Base-by-base conservation (phyloP, 1,140 invertebrate genomes). In the Leptestheria dahalacensis region DNA sequence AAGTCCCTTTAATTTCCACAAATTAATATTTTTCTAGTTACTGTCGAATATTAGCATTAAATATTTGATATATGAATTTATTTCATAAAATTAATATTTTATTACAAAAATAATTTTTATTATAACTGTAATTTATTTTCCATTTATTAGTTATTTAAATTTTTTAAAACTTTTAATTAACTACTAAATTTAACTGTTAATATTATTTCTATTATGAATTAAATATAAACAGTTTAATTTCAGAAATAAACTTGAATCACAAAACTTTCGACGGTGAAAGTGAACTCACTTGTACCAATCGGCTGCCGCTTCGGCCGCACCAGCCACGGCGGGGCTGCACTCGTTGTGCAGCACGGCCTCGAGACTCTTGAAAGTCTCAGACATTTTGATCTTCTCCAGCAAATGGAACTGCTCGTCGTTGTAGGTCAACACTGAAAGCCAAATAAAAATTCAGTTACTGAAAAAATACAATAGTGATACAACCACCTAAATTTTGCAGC, bases 341-440 rank as follows among this genome's bases (percentile, higher is more conserved):
- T 85, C 80, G 18, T 72, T 73, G 62, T 82, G 75, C 49, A 86
- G 71, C 55, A 88, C 71, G 1, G 75, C 73, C 64, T 83, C 80
- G 51, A 84, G 73, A 59, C 81, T 74, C 49, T 81, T 78, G 9
- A 81, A 81, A 0, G 83, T 86, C 72, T 86, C 84, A 60, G 68
- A 67, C 69, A 68, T 67, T 61, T 82, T 82, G 41, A 82, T 80
- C 68, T 89, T 80, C 76, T 93, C 90, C 52, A 94, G 73, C 48
- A 91, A 83, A 73, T 94, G 90, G 68, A 94, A 91, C 71, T 93
- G 89, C 72, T 93, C 90, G 73, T 94, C 90, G 69, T 93, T 91
- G 70, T 89, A 91, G 0, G 88, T 90, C 1, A 92, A 61, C 6
- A 64, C 64, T 67, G 62, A 6, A 62, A 59, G 11, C 29, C 28